Conservation (phyloP, 2,113 vertebrate species). For the Upupa epops region DNA sequence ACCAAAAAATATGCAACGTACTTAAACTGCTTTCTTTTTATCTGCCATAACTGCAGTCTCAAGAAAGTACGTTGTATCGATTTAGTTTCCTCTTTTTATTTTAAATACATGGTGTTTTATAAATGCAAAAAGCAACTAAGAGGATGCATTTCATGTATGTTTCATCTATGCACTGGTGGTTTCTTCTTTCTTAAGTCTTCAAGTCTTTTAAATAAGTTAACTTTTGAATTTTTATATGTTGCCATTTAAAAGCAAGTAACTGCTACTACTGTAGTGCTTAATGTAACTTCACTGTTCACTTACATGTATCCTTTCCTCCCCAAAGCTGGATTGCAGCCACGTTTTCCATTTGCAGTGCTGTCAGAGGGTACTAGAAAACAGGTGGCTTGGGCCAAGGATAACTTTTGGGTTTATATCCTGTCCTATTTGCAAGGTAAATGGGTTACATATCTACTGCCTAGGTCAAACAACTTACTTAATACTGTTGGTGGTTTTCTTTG, state of each 20-base stretch:
- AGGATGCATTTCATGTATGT: neutral
- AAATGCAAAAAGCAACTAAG: neutral
- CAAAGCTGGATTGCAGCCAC: constrained; percentile 96
- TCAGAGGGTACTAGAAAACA: constrained; percentile 93
- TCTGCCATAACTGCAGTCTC: neutral
- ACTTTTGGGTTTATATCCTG: constrained; percentile 99
- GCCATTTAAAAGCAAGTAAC: neutral
- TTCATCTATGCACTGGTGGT: neutral
- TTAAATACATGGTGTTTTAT: neutral
- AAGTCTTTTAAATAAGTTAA: neutral
- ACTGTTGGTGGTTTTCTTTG: neutral
- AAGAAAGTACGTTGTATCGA: neutral
- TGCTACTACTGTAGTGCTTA: neutral
- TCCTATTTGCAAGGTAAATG: constrained; percentile 95
- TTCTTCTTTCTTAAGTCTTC: neutral
- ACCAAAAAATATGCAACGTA: accelerated
- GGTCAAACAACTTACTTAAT: neutral
- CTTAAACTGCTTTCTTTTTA: neutral
- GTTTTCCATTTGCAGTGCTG: constrained; percentile 98
- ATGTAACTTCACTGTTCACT: neutral
- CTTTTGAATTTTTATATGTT: neutral
- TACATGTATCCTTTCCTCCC: constrained; percentile 19
- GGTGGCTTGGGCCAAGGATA: constrained; percentile 97
- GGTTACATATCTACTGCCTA: neutral
- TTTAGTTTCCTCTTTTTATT: neutral